Percentiles rank a stretch among this genome's conserved stretches.
phyloP scores from a whole-genome alignment of 2,888 invertebrate genomes.

The Aradus depressus region DNA sequence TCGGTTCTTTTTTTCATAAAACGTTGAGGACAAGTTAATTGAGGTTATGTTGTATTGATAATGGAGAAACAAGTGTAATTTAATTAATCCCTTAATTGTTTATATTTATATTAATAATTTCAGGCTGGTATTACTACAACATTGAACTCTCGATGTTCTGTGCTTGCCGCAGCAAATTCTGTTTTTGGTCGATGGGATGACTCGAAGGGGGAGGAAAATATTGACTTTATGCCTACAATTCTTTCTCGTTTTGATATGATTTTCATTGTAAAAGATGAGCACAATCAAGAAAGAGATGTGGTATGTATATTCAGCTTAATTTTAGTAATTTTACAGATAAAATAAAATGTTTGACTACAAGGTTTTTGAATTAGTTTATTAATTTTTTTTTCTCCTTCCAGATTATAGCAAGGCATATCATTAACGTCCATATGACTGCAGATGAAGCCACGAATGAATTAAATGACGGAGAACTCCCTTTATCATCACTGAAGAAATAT shows the following conservation, averaged over 20 bases:
- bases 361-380: too few relatives aligned
- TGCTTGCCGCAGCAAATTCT: constrained; percentile 97
- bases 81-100: too few relatives aligned
- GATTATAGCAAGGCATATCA: constrained; percentile 91
- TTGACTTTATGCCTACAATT: constrained; percentile 99
- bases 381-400: constrained; percentile 35
- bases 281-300: constrained; percentile 76
- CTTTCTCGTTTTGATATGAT: constrained; percentile 99
- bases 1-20: too few relatives aligned
- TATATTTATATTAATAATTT: constrained; percentile 17
- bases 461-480: constrained; percentile 72
- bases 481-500: constrained; percentile 79
- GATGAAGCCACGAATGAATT: constrained; percentile 44
- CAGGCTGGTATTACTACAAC: constrained; percentile 97
- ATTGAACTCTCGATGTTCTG: constrained; percentile 93
- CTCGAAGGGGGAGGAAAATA: constrained; percentile 92
- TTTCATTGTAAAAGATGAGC: constrained; percentile 96
- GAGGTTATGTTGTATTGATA: background rate
- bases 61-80: too few relatives aligned
- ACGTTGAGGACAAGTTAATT: too few relatives aligned
- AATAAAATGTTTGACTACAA: too few relatives aligned
- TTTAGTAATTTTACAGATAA: background rate
- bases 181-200: constrained; percentile 99
- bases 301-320: constrained; percentile 44
- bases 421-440: constrained; percentile 86